Percentiles rank a stretch among this genome's conserved stretches.
Conservation (phyloP, 2,888 invertebrate species). For the Shargacucullia verbasci region DNA sequence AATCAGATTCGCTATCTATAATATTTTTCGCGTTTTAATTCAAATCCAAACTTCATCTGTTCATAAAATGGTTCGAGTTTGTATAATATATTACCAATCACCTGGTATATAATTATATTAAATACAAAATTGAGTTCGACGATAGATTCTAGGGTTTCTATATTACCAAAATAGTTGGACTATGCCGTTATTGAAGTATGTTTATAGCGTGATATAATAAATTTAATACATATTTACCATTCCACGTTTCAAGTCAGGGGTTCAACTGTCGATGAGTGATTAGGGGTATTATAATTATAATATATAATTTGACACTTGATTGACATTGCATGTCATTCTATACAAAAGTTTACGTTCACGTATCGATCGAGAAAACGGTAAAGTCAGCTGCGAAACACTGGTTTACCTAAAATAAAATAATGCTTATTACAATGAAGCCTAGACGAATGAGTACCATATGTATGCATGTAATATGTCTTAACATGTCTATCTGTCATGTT, state of each 20-base stretch:
- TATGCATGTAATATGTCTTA: constrained; percentile 33
- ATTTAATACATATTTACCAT: too few relatives aligned
- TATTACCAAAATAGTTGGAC: too few relatives aligned
- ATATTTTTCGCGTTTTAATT: too few relatives aligned
- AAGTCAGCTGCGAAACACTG: constrained; percentile 1
- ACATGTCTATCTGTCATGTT: constrained; percentile 35
- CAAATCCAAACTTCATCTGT: too few relatives aligned
- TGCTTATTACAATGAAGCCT: constrained; percentile 2
- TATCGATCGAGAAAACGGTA: constrained; percentile 18
- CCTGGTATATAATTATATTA: too few relatives aligned
- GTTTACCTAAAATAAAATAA: constrained; percentile 9
- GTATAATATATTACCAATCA: too few relatives aligned
- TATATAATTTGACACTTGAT: constrained; percentile 53
- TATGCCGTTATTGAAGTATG: too few relatives aligned
- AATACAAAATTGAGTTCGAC: too few relatives aligned
- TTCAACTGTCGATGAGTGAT: constrained; percentile 27
- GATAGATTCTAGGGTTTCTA: too few relatives aligned
- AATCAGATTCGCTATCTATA: too few relatives aligned
- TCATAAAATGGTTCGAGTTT: too few relatives aligned
- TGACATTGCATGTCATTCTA: constrained; percentile 40
- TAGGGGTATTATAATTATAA: constrained; percentile 26
- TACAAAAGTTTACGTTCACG: constrained; percentile 9
- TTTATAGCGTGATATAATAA: too few relatives aligned
- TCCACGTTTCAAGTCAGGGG: constrained; percentile 1
- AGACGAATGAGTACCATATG: constrained; percentile 4